Base-by-base conservation (phyloP, 2,888 invertebrate species). In the Mesochorus sp. region DNA sequence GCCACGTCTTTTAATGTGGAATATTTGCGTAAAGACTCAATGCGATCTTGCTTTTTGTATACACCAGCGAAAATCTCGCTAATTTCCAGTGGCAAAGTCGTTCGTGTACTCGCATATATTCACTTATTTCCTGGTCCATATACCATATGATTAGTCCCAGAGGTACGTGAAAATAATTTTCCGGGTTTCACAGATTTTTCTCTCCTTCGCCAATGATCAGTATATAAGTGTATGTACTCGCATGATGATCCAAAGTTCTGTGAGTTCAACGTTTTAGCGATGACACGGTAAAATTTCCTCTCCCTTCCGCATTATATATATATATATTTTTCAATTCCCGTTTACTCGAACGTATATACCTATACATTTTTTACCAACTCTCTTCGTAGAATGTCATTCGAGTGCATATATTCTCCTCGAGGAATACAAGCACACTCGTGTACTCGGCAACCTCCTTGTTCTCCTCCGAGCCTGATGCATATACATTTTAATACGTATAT, bases 221-320 rank as follows among this genome's bases (percentile, higher is more conserved):
- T 24, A 14, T 10, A 34, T 5, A n/a, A 12, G 24, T 24, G 34
- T n/a, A 28, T 53, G 47, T 28, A 47, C 47, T 10, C n/a, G 17
- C 37, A 53, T 12, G 12, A 26, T 28, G 31, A 57, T 44, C 6
- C 39, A 28, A 17, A 51, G 57, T 10, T 51, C 31, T 64, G 67
- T 71, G 28, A 31, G 24, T 57, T 64, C 24, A 76, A 64, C 24
- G 42, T 39, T 76, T 76, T 76, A 76, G 76, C 76, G 62, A 42
- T 8, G 62, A 66, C 12, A 44, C 64, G 76, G 53, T 59, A 71
- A 76, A 70, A 76, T 12, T 37, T n/a, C 31, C 19, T 21, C 8
- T 21, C 31, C 1, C 28, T 8, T n/a, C 34, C 34, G 17, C 37
- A n/a, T 8, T 37, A n/a, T 12, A 12, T 26, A 17, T 37, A 8